phyloP scores from a whole-genome alignment of 2,113 vertebrate species.

The Sinosuthora webbiana region DNA sequence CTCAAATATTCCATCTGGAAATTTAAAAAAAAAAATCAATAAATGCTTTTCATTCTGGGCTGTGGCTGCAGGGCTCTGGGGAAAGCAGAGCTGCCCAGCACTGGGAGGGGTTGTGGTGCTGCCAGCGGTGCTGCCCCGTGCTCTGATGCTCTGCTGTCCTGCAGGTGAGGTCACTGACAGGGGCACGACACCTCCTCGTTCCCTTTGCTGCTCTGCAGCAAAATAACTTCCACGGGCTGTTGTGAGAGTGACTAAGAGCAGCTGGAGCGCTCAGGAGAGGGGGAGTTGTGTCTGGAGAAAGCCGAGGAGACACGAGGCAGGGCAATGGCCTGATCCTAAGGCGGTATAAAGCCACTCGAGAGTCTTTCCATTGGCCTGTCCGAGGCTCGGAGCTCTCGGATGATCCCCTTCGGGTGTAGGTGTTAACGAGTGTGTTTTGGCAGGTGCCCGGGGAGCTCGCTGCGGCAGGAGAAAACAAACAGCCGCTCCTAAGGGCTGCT shows the following conservation, averaged over 20 bases:
- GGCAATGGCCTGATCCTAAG: conserved; percentile 17
- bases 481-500: not conserved
- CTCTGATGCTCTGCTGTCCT: accelerated
- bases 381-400: not conserved
- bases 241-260: conserved; percentile 30
- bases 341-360: not conserved
- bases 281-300: not conserved
- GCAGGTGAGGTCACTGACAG: not conserved
- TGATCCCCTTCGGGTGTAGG: not conserved
- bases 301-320: not conserved
- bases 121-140: not conserved
- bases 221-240: not conserved
- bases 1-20: not conserved
- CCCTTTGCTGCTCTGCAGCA: not conserved
- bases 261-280: not conserved
- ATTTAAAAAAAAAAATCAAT: not conserved
- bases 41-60: not conserved
- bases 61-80: not conserved
- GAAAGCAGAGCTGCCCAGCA: not conserved
- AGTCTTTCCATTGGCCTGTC: not conserved
- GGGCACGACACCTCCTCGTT: not conserved
- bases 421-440: conserved; percentile 2
- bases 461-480: not conserved
- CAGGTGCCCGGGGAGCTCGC: conserved; percentile 15
- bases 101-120: not conserved